phyloP scores from a whole-genome alignment of 2,113 vertebrate species.

The Neolamprologus longior region DNA sequence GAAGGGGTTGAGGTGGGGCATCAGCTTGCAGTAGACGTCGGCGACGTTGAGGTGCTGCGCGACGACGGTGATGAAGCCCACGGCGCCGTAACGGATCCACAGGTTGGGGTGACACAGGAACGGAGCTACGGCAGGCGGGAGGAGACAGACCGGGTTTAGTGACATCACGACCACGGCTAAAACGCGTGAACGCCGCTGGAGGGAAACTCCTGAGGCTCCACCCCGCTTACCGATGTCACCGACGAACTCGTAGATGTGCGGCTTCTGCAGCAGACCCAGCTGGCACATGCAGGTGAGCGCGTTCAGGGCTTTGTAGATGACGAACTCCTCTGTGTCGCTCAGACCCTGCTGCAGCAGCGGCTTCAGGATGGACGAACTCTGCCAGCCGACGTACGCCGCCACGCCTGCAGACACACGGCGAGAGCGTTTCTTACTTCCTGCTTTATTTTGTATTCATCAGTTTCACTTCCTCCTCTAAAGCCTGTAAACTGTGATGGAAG shows the following conservation, averaged over 20 bases:
- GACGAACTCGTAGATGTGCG: constrained; percentile 95
- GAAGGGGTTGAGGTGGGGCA: constrained; percentile 92
- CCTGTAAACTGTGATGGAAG: background rate
- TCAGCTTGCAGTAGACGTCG: constrained; percentile 95
- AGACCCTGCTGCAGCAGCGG: constrained; percentile 95
- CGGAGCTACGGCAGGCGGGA: constrained; percentile 71
- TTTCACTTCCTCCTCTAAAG: background rate
- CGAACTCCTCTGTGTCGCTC: constrained; percentile 96
- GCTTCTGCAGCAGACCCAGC: constrained; percentile 91
- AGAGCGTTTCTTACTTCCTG: background rate
- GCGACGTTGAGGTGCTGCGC: constrained; percentile 93
- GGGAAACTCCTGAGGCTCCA: background rate
- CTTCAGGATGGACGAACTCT: constrained; percentile 96
- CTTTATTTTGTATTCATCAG: background rate
- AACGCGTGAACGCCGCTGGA: rapidly evolving
- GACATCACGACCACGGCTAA: background rate
- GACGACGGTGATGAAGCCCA: constrained; percentile 96
- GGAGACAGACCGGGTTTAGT: background rate
- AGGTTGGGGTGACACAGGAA: constrained; percentile 96
- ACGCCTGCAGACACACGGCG: constrained; percentile 71
- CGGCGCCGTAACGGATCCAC: constrained; percentile 95
- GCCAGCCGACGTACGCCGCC: constrained; percentile 97
- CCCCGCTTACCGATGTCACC: constrained; percentile 83
- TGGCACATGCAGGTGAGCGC: constrained; percentile 97
- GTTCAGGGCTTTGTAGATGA: constrained; percentile 95